Evolutionary conservation across 2,888 invertebrate species (phyloP).

Genomic region (Nesidiocoris tenuis): DNA sequence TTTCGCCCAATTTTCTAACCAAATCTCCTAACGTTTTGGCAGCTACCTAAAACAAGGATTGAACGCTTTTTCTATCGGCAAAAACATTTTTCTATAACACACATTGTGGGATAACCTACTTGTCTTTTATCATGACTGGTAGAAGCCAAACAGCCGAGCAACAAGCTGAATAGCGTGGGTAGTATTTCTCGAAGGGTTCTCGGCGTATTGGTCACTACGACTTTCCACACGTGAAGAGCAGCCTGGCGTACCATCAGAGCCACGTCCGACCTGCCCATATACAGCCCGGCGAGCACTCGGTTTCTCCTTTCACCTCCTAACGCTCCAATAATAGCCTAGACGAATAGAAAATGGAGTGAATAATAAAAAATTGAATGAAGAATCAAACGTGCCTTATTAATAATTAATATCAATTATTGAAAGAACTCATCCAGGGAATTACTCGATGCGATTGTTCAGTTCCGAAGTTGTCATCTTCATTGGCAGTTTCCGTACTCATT

Average conservation of each 20-base stretch:
- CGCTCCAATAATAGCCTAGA: constrained; percentile 78
- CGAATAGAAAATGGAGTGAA: constrained; percentile 7
- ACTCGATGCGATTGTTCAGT: constrained; percentile 85
- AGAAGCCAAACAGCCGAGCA: constrained; percentile 92
- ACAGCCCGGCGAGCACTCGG: constrained; percentile 87
- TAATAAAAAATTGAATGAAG: constrained; percentile 1
- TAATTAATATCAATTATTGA: neutral
- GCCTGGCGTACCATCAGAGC: constrained; percentile 96
- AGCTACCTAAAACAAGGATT: constrained; percentile 68
- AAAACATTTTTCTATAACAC: too few species aligned
- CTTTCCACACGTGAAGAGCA: constrained; percentile 98
- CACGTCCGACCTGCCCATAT: constrained; percentile 96
- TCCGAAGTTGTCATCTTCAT: constrained; percentile 98
- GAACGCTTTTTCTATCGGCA: too few species aligned
- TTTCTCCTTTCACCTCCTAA: constrained; percentile 88
- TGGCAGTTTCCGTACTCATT: constrained; percentile 97
- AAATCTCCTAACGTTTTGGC: constrained; percentile 95
- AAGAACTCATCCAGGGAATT: too few species aligned
- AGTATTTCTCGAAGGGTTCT: constrained; percentile 93
- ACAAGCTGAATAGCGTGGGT: constrained; percentile 85
- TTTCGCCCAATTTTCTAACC: constrained; percentile 94
- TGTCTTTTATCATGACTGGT: constrained; percentile 95
- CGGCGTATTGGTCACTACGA: constrained; percentile 97
- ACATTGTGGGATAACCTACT: too few species aligned
- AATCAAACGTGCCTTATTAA: neutral